Percentiles rank a stretch among this genome's conserved stretches.
Conservation (phyloP, 1,140 invertebrate genomes). For the Babylonia areolata region DNA sequence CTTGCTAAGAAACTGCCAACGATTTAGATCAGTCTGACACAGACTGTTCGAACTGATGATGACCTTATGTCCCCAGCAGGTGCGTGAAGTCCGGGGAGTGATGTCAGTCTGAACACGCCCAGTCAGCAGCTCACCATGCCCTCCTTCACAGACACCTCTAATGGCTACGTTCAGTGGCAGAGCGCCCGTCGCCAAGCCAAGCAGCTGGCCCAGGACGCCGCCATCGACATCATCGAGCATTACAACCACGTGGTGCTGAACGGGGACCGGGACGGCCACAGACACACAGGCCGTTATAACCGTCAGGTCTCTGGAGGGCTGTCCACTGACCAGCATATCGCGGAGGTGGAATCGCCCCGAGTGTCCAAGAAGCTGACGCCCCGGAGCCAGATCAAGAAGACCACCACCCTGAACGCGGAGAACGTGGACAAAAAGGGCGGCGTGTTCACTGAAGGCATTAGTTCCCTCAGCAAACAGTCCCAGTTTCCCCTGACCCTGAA, state of each 20-base stretch:
- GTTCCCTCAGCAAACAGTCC: constrained; percentile 10
- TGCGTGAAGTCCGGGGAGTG: no score
- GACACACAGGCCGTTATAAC: background rate
- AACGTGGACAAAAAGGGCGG: background rate
- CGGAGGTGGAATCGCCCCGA: background rate
- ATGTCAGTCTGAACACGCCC: background rate
- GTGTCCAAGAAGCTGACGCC: background rate
- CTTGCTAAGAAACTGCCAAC: no score
- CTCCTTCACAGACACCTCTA: background rate
- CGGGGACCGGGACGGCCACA: background rate
- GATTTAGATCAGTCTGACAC: no score
- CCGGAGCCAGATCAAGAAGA: constrained; percentile 5
- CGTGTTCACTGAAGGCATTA: constrained; percentile 15
- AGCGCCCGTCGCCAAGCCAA: constrained; percentile 3
- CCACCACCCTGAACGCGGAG: background rate
- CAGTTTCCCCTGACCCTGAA: background rate
- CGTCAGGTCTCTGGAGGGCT: no score
- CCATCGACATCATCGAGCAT: constrained; percentile 23
- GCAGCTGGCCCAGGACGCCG: background rate
- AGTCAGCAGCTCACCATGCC: background rate
- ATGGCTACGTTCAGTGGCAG: constrained; percentile 20
- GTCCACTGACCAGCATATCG: background rate
- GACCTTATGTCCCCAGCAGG: no score
- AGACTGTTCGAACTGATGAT: no score
- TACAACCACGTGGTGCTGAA: constrained; percentile 2